These are phyloP conservation scores for Holcopasites calliopsidis DNA, from an alignment of 1,140 invertebrate species.

Conservation along the genomic window DNA sequence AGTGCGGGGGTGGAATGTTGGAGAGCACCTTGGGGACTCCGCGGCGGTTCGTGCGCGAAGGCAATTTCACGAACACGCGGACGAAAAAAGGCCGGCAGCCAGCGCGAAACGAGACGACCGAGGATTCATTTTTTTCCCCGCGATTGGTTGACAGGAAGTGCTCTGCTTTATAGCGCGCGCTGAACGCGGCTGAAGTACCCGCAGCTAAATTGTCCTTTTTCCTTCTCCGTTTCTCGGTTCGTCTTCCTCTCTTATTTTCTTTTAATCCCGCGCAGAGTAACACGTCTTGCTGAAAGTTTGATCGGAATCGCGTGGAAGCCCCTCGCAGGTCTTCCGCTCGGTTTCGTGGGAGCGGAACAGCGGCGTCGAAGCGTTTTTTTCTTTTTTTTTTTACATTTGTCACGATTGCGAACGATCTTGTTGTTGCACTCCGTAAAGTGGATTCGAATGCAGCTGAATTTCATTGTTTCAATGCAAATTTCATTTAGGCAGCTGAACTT, in stretches of 20 bases:
- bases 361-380: background rate
- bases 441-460: too few species aligned
- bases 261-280: background rate
- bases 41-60: slow-evolving; percentile 28
- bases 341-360: too few species aligned
- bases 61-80: slow-evolving; percentile 43
- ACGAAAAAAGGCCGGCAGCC: slow-evolving; percentile 22
- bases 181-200: background rate
- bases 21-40: slow-evolving; percentile 38
- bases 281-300: background rate
- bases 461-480: too few species aligned
- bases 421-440: too few species aligned
- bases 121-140: slow-evolving; percentile 39
- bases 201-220: too few species aligned
- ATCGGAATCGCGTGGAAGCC: background rate
- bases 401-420: too few species aligned
- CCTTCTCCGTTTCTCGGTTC: background rate
- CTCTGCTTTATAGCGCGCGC: slow-evolving; percentile 1
- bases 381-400: too few species aligned
- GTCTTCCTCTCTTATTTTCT: background rate
- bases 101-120: slow-evolving; percentile 41
- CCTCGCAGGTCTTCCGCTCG: background rate
- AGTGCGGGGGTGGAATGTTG: background rate
- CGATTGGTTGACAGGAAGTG: slow-evolving; percentile 19
- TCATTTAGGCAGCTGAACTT: too few species aligned